These are phyloP conservation scores for Zonitis immaculata DNA, from an alignment of 2,888 invertebrate genomes.

Conservation along the genomic window DNA sequence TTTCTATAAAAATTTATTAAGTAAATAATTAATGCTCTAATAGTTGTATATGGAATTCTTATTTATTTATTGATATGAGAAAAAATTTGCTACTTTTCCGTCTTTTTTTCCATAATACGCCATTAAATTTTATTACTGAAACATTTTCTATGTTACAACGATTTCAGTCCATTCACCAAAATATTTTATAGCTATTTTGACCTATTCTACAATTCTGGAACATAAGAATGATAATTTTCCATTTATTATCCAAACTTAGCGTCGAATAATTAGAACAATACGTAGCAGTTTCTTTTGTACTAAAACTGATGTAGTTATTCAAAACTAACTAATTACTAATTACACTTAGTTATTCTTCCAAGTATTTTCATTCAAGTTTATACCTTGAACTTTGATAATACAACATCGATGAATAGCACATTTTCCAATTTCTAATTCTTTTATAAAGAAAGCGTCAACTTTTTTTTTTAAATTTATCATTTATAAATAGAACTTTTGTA, in stretches of 20 bases:
- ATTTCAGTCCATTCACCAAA: background rate
- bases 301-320: background rate
- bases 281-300: background rate
- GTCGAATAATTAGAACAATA: background rate
- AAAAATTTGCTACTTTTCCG: background rate
- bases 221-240: no score
- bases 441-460: background rate
- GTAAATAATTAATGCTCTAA: background rate
- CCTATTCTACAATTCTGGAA: no score
- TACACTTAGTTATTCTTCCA: background rate
- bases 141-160: background rate
- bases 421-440: background rate
- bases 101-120: background rate
- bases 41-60: no score
- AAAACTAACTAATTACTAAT: constrained; percentile 5
- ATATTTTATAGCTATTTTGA: background rate
- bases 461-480: background rate
- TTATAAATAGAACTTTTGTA: background rate
- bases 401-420: background rate
- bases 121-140: background rate
- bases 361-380: background rate
- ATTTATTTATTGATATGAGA: no score
- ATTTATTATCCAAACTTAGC: background rate
- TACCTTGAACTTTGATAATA: background rate
- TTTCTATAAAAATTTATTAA: background rate